Evolutionary conservation across 2,888 invertebrate genomes (phyloP), one percentile per base, ranked within the genome.

Genomic region (Caenorhabditis parvicauda): DNA sequence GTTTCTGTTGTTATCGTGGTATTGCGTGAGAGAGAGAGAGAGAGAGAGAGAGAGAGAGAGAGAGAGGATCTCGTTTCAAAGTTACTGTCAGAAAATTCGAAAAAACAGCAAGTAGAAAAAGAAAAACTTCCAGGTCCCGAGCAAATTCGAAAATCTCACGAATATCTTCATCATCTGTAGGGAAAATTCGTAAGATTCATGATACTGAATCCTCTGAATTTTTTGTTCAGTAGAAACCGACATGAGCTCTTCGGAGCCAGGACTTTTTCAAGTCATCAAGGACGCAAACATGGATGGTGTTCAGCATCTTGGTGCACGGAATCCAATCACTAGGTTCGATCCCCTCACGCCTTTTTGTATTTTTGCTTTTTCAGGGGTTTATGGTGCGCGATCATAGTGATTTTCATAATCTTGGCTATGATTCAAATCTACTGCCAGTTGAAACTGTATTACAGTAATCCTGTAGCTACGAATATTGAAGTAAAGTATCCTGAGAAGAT

Each of bases 231-330:
- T 54, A 14, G 61, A 61, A 57, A 61, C 61, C 7, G 56, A 57
- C 27, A 57, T n/a, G n/a, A n/a, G n/a, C n/a, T n/a, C n/a, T n/a
- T n/a, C n/a, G n/a, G n/a, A n/a, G n/a, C n/a, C n/a, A n/a, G n/a
- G 62, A 5, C 62, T 76, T 25, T 54, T 74, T 28, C 71, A 69
- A 9, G 65, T 76, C 7, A 66, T 79, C 46, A 70, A 74, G 54
- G 76, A 77, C 17, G 72, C 79, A 0, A 75, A 79, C 51, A 75
- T 79, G 65, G 79, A 79, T 38, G 79, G 76, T 17, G 77, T 79
- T 0, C 60, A 71, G n/a, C 79, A 79, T 67, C 46, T 78, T 28
- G 66, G 64, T 32, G 66, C 68, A 1, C 43, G 59, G 29, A 74
- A 67, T 53, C 46, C 60, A 22, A 53, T 59, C 7, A 70, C 72